These are phyloP conservation scores for Triops longicaudatus DNA, from an alignment of 1,140 invertebrate species.

Conservation along the genomic window DNA sequence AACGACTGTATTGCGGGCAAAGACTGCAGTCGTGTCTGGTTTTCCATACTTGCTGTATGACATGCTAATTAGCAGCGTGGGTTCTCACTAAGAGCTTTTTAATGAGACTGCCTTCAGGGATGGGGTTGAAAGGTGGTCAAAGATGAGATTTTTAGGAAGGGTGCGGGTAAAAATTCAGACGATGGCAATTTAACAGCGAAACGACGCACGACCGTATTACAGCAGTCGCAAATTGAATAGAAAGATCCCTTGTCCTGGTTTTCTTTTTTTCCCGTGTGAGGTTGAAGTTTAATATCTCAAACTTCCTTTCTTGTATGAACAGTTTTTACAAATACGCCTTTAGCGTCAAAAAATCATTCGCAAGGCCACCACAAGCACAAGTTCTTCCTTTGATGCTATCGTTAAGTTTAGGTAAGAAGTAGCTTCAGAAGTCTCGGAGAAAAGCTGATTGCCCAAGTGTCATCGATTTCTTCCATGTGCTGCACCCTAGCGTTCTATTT, in stretches of 20 bases:
- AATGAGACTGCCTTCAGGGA: background rate
- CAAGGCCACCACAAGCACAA: background rate
- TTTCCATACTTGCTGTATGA: background rate
- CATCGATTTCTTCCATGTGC: slow-evolving; percentile 5
- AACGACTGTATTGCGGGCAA: too few species aligned
- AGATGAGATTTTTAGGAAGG: background rate
- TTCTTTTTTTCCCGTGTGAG: too few species aligned
- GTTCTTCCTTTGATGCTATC: background rate
- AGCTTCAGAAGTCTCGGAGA: background rate
- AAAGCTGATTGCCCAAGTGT: background rate
- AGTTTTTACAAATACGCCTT: too few species aligned
- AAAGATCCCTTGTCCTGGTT: too few species aligned
- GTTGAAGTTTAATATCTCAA: too few species aligned
- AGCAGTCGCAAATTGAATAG: too few species aligned
- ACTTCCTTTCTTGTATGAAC: too few species aligned
- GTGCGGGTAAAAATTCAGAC: background rate
- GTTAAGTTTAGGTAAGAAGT: background rate
- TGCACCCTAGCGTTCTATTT: background rate
- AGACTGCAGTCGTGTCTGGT: background rate
- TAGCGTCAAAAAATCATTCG: too few species aligned
- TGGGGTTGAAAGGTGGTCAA: background rate
- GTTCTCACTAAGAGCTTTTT: slow-evolving; percentile 3
- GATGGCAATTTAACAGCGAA: background rate
- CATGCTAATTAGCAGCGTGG: slow-evolving; percentile 6
- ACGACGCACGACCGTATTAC: background rate